Evolutionary conservation across 2,797 vertebrate genomes (phyloP).

Genomic region (Urosaurus nigricauda): DNA sequence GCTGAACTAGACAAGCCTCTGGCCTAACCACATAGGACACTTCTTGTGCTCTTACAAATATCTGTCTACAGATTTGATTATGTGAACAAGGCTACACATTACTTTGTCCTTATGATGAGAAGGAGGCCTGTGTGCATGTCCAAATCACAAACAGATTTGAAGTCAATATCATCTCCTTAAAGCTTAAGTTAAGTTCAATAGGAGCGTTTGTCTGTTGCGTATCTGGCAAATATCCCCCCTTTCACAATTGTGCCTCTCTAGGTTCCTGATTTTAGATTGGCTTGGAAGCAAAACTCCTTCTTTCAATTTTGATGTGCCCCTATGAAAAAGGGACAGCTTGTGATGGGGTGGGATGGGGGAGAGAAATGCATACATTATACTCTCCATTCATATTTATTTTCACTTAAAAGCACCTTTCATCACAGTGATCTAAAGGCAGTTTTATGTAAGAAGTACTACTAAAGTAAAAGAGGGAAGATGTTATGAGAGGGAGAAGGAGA

Average conservation of each 20-base stretch:
- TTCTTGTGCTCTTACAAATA: neutral
- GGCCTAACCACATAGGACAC: neutral
- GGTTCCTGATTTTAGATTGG: neutral
- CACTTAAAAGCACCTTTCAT: slow-evolving; percentile 6
- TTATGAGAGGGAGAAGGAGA: neutral
- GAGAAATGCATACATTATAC: neutral
- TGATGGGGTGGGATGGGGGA: neutral
- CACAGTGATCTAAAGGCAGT: neutral
- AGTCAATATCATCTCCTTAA: neutral
- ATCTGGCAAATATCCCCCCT: neutral
- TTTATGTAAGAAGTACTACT: neutral
- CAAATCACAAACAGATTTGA: neutral
- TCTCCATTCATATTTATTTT: slow-evolving; percentile 13
- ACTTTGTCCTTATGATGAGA: neutral
- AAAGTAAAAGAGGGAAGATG: slow-evolving; percentile 10
- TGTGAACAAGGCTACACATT: neutral
- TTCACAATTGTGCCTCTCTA: neutral
- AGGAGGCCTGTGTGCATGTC: neutral
- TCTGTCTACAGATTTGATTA: neutral
- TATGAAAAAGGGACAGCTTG: neutral
- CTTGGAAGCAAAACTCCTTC: neutral
- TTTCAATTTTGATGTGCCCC: neutral
- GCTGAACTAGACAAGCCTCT: neutral
- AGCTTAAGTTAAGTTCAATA: neutral
- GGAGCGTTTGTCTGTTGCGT: neutral